phyloP scores from a whole-genome alignment of 2,797 vertebrate species.

The Scolopax bukidnonensis region DNA sequence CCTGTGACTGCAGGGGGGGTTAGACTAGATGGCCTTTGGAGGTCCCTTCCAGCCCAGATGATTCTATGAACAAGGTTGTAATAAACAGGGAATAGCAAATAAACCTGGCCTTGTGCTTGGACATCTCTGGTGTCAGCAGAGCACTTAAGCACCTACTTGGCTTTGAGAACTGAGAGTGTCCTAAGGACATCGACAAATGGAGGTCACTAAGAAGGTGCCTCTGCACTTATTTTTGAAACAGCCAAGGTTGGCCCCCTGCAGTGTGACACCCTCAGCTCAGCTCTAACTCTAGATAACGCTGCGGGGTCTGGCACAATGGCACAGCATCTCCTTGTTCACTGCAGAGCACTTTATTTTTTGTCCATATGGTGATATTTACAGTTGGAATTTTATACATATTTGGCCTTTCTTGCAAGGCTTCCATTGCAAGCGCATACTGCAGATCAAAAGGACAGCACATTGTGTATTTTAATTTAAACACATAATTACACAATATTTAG shows the following conservation, averaged over 20 bases:
- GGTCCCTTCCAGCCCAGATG: too few relatives aligned
- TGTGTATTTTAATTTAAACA: not conserved
- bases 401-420: not conserved
- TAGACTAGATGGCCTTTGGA: too few relatives aligned
- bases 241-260: not conserved
- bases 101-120: not conserved
- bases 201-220: not conserved
- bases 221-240: too few relatives aligned
- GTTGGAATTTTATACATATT: not conserved
- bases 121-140: not conserved
- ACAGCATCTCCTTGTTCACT: fast-evolving
- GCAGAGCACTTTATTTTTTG: not conserved
- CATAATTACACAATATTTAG: not conserved
- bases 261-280: not conserved
- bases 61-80: not conserved
- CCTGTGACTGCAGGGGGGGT: too few relatives aligned
- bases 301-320: fast-evolving
- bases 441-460: fast-evolving
- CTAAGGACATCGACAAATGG: too few relatives aligned
- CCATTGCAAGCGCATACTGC: too few relatives aligned
- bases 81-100: not conserved
- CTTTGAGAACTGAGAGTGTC: not conserved
- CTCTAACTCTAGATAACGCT: fast-evolving
- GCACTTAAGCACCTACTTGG: not conserved
- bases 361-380: not conserved